Conservation (phyloP, 2,888 invertebrate genomes). For the Aleiodes leptofemur region DNA sequence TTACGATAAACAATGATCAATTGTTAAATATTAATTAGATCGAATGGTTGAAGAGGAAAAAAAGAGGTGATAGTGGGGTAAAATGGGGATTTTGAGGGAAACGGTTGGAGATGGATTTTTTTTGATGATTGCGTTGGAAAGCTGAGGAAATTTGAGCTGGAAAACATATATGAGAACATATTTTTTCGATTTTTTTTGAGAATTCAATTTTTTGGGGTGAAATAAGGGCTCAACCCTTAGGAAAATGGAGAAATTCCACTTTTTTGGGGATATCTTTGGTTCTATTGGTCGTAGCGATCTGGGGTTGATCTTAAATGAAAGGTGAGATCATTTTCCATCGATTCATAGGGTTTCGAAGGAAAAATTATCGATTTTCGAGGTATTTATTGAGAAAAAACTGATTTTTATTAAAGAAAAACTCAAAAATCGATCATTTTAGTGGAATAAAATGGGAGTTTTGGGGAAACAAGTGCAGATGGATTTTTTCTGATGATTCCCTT, state of each 20-base stretch:
- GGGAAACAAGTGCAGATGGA: not conserved
- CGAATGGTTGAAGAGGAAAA: not conserved
- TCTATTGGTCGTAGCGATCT: too few relatives aligned
- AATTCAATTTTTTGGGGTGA: not conserved
- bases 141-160: too few relatives aligned
- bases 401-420: too few relatives aligned
- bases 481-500: too few relatives aligned
- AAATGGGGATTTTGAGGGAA: not conserved
- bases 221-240: too few relatives aligned
- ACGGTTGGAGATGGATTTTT: not conserved
- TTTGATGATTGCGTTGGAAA: too few relatives aligned
- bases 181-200: not conserved
- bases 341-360: too few relatives aligned
- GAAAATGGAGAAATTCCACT: too few relatives aligned
- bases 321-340: too few relatives aligned
- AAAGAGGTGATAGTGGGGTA: not conserved
- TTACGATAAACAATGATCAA: constrained; percentile 29
- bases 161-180: not conserved
- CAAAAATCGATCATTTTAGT: too few relatives aligned
- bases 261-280: not conserved
- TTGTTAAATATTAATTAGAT: constrained; percentile 12
- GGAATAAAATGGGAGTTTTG: not conserved
- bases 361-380: not conserved
- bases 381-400: not conserved
- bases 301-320: too few relatives aligned